A percentile compares a stretch with the other conserved stretches of the same genome.
These are phyloP conservation scores for Micropoecilia bifurca DNA, from an alignment of 2,797 vertebrate species.

Conservation along the genomic window DNA sequence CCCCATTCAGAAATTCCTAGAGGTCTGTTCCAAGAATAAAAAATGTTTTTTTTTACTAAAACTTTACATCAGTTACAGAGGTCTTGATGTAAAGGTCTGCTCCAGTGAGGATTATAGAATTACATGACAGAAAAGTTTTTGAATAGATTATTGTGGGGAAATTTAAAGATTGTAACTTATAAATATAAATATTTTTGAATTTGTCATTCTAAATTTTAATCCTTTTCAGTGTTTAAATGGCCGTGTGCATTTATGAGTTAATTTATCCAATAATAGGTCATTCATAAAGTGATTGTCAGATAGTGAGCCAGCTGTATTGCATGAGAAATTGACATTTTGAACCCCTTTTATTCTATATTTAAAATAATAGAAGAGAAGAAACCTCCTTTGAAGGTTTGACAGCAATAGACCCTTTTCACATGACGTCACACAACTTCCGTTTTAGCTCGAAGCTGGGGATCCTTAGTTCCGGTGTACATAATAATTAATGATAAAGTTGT, in stretches of 20 bases:
- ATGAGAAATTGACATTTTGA: not conserved
- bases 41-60: not conserved
- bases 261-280: not conserved
- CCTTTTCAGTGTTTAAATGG: not conserved
- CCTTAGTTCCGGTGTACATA: too few species aligned
- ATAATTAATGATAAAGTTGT: too few species aligned
- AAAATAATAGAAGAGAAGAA: not conserved
- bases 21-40: slow-evolving; percentile 28
- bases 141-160: not conserved
- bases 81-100: not conserved
- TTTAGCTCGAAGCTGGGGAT: too few species aligned
- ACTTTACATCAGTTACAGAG: not conserved
- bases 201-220: not conserved
- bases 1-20: slow-evolving; percentile 53
- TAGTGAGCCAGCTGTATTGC: not conserved
- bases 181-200: not conserved
- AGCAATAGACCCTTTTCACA: too few species aligned
- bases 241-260: not conserved
- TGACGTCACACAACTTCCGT: too few species aligned
- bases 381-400: not conserved
- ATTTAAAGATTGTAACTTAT: not conserved
- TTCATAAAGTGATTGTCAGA: not conserved
- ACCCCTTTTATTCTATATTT: not conserved
- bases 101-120: not conserved
- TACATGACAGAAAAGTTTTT: not conserved